Conservation (phyloP, 2,888 invertebrate species). For the Phalera bucephala region DNA sequence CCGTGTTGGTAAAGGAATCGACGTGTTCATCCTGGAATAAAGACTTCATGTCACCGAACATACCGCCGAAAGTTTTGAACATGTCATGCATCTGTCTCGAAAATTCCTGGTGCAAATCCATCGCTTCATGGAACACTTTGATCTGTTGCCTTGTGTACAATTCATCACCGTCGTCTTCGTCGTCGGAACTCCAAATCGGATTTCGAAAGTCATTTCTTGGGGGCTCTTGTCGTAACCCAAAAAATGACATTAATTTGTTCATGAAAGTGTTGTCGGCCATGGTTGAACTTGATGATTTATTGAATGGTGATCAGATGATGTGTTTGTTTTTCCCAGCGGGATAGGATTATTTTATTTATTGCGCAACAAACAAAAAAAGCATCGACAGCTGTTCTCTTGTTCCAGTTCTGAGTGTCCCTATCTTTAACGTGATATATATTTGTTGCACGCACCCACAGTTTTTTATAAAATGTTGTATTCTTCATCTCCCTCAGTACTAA, state of each 20-base stretch:
- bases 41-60: conserved; percentile 63
- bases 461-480: too few relatives aligned
- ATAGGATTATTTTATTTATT: conserved; percentile 40
- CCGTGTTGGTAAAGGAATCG: conserved; percentile 33
- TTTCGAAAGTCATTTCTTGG: conserved; percentile 74
- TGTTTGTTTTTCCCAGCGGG: conserved; percentile 27
- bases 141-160: conserved; percentile 58
- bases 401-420: conserved; percentile 2
- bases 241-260: conserved; percentile 60
- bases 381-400: conserved; percentile 24
- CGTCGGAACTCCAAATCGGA: conserved; percentile 75
- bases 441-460: too few relatives aligned
- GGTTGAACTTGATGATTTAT: conserved; percentile 41
- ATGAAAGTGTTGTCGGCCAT: conserved; percentile 55
- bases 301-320: conserved; percentile 18
- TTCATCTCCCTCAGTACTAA: too few relatives aligned
- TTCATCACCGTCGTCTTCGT: conserved; percentile 72
- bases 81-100: conserved; percentile 66
- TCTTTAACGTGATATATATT: not conserved
- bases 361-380: conserved; percentile 61
- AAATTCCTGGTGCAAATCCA: conserved; percentile 57
- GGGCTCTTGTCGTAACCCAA: conserved; percentile 56
- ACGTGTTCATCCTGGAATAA: conserved; percentile 51
- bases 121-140: conserved; percentile 39
- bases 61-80: conserved; percentile 58